Percentiles rank a stretch among this genome's conserved stretches.
These are phyloP conservation scores for Vannuccia rotundouncinata DNA, from an alignment of 2,888 invertebrate genomes.

Conservation along the genomic window DNA sequence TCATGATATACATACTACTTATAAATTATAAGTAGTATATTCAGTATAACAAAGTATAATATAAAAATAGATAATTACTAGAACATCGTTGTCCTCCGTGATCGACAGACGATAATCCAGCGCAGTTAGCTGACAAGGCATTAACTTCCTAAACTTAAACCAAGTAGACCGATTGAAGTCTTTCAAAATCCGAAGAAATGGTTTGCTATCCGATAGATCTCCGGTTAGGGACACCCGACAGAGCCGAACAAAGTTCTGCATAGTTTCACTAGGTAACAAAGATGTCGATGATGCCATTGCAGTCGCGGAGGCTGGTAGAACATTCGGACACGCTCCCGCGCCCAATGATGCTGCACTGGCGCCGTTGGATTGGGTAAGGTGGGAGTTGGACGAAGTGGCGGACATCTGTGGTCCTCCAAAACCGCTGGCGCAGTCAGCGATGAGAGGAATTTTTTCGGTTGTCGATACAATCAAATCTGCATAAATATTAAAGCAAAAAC, in stretches of 20 bases:
- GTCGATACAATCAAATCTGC: neutral
- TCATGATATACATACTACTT: neutral
- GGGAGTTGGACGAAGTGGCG: neutral
- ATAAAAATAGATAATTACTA: slow-evolving; percentile 27
- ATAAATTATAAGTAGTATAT: neutral
- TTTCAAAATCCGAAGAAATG: slow-evolving; percentile 14
- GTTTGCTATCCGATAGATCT: neutral
- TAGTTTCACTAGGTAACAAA: neutral
- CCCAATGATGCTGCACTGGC: neutral
- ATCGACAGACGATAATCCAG: slow-evolving; percentile 33
- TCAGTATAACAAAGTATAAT: neutral
- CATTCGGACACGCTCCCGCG: neutral
- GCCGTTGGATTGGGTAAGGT: neutral
- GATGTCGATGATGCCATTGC: neutral
- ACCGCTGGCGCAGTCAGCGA: neutral
- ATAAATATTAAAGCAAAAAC: too few relatives aligned
- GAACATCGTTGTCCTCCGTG: slow-evolving; percentile 35
- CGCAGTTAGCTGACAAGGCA: slow-evolving; percentile 32
- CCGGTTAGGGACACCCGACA: neutral
- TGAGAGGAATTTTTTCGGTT: neutral
- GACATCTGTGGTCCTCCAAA: neutral
- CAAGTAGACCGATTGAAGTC: slow-evolving; percentile 28
- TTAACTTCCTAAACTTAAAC: slow-evolving; percentile 30
- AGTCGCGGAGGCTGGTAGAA: neutral
- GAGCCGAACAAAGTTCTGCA: slow-evolving; percentile 17